Conservation (phyloP, 1,140 invertebrate species). For the Temnothorax curvispinosus region DNA sequence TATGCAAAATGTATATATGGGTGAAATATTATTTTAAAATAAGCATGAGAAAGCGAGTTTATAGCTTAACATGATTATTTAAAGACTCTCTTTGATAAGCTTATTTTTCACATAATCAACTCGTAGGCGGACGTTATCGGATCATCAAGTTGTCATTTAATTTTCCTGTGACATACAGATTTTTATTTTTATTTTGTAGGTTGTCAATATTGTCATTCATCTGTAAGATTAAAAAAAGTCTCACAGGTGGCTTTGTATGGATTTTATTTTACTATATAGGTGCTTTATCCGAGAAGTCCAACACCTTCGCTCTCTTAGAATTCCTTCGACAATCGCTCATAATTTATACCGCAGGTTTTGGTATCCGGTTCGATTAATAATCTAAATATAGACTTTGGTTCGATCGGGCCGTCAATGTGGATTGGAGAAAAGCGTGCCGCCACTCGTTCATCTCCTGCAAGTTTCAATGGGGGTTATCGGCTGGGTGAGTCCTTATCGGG, state of each 20-base stretch:
- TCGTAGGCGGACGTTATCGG: background rate
- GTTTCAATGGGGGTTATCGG: constrained; percentile 62
- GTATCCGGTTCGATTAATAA: constrained; percentile 66
- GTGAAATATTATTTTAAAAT: constrained; percentile 16
- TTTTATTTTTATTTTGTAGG: constrained; percentile 29
- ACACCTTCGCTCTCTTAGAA: constrained; percentile 24
- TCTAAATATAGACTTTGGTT: constrained; percentile 68
- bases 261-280: background rate
- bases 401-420: background rate
- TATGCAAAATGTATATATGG: background rate
- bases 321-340: constrained; percentile 38
- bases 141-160: constrained; percentile 17
- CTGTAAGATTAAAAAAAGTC: background rate
- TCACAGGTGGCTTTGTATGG: background rate
- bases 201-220: background rate
- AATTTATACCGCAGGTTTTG: constrained; percentile 14
- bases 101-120: background rate
- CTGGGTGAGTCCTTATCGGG: background rate
- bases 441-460: constrained; percentile 51
- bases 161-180: background rate
- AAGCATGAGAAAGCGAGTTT: background rate
- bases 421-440: constrained; percentile 65
- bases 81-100: background rate
- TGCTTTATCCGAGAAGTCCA: background rate
- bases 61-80: constrained; percentile 33